Base-by-base conservation (phyloP, 2,888 invertebrate genomes). In the Drosophila nr. perissopoda region DNA sequence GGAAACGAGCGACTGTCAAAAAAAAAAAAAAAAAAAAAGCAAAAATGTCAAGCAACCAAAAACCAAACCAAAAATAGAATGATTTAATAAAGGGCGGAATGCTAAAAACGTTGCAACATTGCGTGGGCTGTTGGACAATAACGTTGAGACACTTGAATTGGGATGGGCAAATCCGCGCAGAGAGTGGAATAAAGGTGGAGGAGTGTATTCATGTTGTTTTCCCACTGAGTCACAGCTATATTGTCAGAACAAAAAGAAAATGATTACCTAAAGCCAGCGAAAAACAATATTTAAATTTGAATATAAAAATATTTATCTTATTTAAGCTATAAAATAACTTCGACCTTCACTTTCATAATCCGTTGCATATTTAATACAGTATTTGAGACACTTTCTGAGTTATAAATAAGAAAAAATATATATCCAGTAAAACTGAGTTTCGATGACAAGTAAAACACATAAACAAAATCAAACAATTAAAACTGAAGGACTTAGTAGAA, bases 101-200 rank as follows among this genome's bases (percentile, higher is more conserved):
- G 69, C 64, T 69, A 40, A 73, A 79, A 73, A 69, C 71, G 64
- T 78, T 83, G 73, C 66, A 69, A 73, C 76, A 73, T 49, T 58
- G 63, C 52, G 42, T 58, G 31, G 54, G 29, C 57, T 33, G 57
- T 51, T 48, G 59, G 60, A 84, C 79, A 73, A 70, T 51, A 49
- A 42, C 25, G 48, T 38, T 34, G 54, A 42, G 31, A 13, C 16
- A 45, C 27, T 45, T 53, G 61, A 34, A 27, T 8, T 40, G 48
- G 8, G 40, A 45, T 64, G 25, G 38, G 25, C 34, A 25, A 33
- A 40, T n/a, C 36, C 45, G 25, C 27, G 36, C n/a, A 48, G 34
- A 29, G 25, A 27, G 51, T 18, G 11, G 29, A 18, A 4, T 18
- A 52, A 38, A 27, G 49, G 42, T 49, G 49, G 34, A 0, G 25